Evolutionary conservation across 1,140 invertebrate genomes (phyloP).

Genomic region (Lasaia peninsularis): DNA sequence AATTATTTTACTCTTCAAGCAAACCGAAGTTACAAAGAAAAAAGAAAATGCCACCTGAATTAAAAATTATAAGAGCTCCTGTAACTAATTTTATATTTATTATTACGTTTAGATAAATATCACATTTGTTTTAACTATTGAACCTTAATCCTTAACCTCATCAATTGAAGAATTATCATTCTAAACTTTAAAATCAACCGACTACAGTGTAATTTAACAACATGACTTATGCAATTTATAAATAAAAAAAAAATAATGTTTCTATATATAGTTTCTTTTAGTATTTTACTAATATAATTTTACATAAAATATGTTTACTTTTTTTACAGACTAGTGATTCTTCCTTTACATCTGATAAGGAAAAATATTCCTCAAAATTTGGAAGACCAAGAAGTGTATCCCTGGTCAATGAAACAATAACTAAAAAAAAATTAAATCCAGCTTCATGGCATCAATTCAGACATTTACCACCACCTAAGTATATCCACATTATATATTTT

Average conservation of each 20-base stretch:
- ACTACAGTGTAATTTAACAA: neutral
- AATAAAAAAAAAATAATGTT: too few relatives aligned
- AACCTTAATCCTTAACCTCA: too few relatives aligned
- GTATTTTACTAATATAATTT: too few relatives aligned
- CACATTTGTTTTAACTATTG: too few relatives aligned
- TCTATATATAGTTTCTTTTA: too few relatives aligned
- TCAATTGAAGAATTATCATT: too few relatives aligned
- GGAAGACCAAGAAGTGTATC: conserved; percentile 75
- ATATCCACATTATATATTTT: conserved; percentile 13
- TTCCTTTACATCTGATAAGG: conserved; percentile 65
- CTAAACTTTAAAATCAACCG: too few relatives aligned
- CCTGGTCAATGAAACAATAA: conserved; percentile 67
- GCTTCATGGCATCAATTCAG: conserved; percentile 68
- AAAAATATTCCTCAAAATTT: conserved; percentile 53
- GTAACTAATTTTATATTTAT: conserved; percentile 37
- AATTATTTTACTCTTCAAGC: conserved; percentile 50
- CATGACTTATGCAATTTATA: too few relatives aligned
- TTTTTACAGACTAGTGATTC: conserved; percentile 64
- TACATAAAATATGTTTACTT: conserved; percentile 14
- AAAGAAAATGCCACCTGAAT: conserved; percentile 78
- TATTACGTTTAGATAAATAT: too few relatives aligned
- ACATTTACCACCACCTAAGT: conserved; percentile 72
- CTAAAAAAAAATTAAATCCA: conserved; percentile 53
- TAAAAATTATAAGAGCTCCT: conserved; percentile 75
- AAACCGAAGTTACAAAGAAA: conserved; percentile 64